A percentile compares a stretch with the other conserved stretches of the same genome.
Evolutionary conservation across 2,888 invertebrate species (phyloP).

Genomic region (Spialia ferax): DNA sequence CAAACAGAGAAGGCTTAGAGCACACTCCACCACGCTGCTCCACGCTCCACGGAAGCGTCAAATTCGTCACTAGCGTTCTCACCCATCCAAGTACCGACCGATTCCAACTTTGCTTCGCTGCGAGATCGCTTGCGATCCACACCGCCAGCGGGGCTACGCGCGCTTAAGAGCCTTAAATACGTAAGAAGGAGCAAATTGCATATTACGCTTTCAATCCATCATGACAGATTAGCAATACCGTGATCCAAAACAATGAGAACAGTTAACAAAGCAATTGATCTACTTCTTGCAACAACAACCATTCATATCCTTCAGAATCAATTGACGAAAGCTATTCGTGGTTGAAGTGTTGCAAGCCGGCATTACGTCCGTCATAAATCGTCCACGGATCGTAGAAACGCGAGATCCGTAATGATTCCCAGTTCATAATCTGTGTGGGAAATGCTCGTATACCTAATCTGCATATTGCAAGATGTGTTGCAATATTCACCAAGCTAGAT

Average conservation of each 20-base stretch:
- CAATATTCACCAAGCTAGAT: constrained; percentile 54
- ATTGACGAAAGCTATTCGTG: constrained; percentile 51
- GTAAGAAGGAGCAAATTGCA: background rate
- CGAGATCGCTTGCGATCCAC: too few relatives aligned
- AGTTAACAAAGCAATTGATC: constrained; percentile 63
- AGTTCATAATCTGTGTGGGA: constrained; percentile 59
- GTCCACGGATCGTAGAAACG: constrained; percentile 51
- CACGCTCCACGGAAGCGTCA: too few relatives aligned
- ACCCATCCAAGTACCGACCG: too few relatives aligned
- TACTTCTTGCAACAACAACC: constrained; percentile 55
- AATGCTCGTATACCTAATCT: constrained; percentile 60
- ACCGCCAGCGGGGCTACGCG: too few relatives aligned
- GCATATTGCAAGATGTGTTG: constrained; percentile 62
- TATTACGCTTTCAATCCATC: background rate
- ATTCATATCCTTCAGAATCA: constrained; percentile 61
- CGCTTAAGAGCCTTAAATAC: too few relatives aligned
- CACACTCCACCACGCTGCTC: too few relatives aligned
- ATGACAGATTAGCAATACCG: background rate
- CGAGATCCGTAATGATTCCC: constrained; percentile 62
- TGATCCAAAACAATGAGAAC: constrained; percentile 45
- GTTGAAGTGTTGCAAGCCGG: constrained; percentile 58
- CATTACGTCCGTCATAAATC: constrained; percentile 45
- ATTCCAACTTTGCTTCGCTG: too few relatives aligned
- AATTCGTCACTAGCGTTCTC: too few relatives aligned
- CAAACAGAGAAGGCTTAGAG: too few relatives aligned